phyloP scores from a whole-genome alignment of 2,113 vertebrate species.

The Carassius gibelio region DNA sequence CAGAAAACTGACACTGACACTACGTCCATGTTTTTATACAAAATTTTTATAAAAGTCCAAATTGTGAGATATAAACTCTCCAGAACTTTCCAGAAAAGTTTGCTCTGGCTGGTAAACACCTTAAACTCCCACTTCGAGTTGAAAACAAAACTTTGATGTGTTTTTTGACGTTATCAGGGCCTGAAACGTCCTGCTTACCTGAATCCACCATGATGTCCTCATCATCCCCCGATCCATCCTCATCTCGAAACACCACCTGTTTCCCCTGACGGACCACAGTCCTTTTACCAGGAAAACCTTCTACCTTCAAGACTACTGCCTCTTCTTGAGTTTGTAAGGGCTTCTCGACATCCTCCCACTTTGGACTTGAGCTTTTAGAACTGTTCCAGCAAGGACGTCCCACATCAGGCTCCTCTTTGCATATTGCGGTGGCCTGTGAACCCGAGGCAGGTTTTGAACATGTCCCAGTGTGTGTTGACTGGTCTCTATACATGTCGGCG shows the following conservation, averaged over 20 bases:
- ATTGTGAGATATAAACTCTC: too few relatives aligned
- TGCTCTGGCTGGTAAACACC: too few relatives aligned
- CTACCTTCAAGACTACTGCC: conserved; percentile 69
- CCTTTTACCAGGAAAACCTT: conserved; percentile 80
- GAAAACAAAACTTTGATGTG: too few relatives aligned
- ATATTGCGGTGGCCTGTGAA: conserved; percentile 46
- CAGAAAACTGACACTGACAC: too few relatives aligned
- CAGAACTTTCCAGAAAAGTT: too few relatives aligned
- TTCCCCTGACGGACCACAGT: conserved; percentile 95
- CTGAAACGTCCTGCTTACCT: conserved; percentile 68
- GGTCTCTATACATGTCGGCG: not conserved
- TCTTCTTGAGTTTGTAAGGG: conserved; percentile 68
- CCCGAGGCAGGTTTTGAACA: not conserved
- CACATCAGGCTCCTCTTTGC: conserved; percentile 71
- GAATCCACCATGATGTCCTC: conserved; percentile 99
- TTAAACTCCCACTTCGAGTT: too few relatives aligned
- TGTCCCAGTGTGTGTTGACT: not conserved
- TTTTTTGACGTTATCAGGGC: too few relatives aligned
- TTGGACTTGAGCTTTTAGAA: conserved; percentile 13
- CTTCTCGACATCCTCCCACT: conserved; percentile 50
- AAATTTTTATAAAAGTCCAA: too few relatives aligned
- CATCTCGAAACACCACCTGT: conserved; percentile 95
- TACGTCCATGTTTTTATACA: too few relatives aligned
- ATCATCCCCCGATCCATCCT: conserved; percentile 89
- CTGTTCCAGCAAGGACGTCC: conserved; percentile 63